Percentiles rank a stretch among this genome's conserved stretches.
phyloP scores from a whole-genome alignment of 2,888 invertebrate genomes.

The Polydrusus tereticollis region DNA sequence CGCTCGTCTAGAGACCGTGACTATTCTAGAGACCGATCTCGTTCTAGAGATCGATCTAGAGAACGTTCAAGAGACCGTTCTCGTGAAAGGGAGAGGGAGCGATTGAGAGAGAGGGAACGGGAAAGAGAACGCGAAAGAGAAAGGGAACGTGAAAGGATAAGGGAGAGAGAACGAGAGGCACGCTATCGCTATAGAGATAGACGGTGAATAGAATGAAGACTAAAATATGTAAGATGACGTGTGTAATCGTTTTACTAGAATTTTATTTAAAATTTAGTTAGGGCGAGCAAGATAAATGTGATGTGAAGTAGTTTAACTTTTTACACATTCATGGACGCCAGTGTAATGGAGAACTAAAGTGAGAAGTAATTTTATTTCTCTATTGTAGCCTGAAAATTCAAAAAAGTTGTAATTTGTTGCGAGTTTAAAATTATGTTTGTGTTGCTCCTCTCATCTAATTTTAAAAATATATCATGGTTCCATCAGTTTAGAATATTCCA shows the following conservation, averaged over 20 bases:
- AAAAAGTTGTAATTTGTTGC: neutral
- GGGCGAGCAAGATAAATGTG: conserved; percentile 1
- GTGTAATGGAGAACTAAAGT: too few relatives aligned
- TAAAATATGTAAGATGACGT: conserved; percentile 23
- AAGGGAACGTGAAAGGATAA: conserved; percentile 58
- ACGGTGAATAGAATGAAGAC: conserved; percentile 18
- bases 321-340: too few relatives aligned
- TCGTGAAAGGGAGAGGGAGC: conserved; percentile 60
- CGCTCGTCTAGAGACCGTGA: conserved; percentile 65
- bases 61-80: conserved; percentile 65
- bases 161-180: conserved; percentile 63
- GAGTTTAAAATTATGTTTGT: neutral
- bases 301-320: neutral
- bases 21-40: conserved; percentile 31
- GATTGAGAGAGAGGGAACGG: conserved; percentile 59
- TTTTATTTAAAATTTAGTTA: neutral
- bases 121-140: conserved; percentile 42
- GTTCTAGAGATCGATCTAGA: conserved; percentile 31
- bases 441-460: conserved; percentile 12
- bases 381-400: neutral
- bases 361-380: too few relatives aligned
- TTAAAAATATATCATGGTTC: neutral
- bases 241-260: conserved; percentile 2
- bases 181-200: conserved; percentile 66
- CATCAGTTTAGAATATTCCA: conserved; percentile 4